Base-by-base conservation (phyloP, 2,797 vertebrate species). In the Tragelaphus eurycerus region DNA sequence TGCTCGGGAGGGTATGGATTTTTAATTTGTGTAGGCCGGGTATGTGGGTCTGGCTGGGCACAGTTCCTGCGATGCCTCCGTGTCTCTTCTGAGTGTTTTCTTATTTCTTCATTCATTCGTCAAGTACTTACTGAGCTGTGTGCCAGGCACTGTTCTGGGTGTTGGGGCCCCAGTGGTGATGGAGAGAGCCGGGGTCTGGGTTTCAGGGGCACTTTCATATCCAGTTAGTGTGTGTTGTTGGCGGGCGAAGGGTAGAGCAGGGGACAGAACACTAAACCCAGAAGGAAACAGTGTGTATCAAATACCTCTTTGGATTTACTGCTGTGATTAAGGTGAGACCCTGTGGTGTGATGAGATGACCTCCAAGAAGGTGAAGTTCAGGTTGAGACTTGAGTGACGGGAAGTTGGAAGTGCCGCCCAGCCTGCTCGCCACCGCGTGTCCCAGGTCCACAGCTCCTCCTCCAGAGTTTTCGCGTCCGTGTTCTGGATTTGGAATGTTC, bases 391-490 rank as follows among this genome's bases (percentile, higher is more conserved):
- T 10, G 34, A 1, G 1, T 9, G 54, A 25, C 19, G 7, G 13
- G 86, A 84, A 54, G n/a, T 14, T 12, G 21, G 23, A 60, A 31
- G 3, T 34, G 54, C n/a, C 38, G 16, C 79, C 43, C 0, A 13
- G 27, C 27, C 62, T 0, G 3, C 7, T 2, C 10, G 5, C 27
- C 11, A 2, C 83, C 1, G 10, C 10, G 0, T 11, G 38, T 38
- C 67, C 11, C 27, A 19, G 46, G 54, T 9, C 85, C 46, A 12
- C 4, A 7, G 84, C 52, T 67, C 50, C 85, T 48, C 62, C 46
- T 25, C 48, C 43, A 54, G 81, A 55, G 81, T n/a, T 60, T 62
- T 85, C 25, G 57, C 52, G 8, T 71, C 67, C 59, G 34, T 34
- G 16, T 54, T 81, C 87, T 88, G 74, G 54, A 76, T 52, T 85